Conservation (phyloP, 1,140 invertebrate genomes). For the Ylistrum balloti region DNA sequence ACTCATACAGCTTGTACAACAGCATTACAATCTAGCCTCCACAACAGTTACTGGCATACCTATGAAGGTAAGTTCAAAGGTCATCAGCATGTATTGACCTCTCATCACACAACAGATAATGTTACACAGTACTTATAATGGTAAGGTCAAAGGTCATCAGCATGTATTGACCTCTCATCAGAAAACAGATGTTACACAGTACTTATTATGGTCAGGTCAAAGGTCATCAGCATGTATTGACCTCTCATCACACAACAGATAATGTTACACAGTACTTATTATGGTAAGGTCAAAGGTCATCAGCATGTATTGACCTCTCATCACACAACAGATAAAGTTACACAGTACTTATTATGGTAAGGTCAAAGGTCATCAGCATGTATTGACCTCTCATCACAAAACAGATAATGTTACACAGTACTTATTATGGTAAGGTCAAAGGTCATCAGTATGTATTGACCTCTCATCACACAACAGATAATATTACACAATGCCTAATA, state of each 20-base stretch:
- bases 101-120: too few relatives aligned
- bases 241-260: neutral
- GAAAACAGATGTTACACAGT: neutral
- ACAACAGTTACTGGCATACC: constrained; percentile 99
- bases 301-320: neutral
- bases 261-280: constrained; percentile 12
- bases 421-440: too few relatives aligned
- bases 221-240: neutral
- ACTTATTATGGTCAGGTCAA: neutral
- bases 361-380: constrained; percentile 40
- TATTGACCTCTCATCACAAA: too few relatives aligned
- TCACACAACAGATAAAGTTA: too few relatives aligned
- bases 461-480: too few relatives aligned
- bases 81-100: neutral
- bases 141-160: neutral
- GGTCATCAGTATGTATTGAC: too few relatives aligned
- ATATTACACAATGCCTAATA: too few relatives aligned
- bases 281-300: constrained; percentile 48
- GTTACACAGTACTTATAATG: neutral
- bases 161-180: neutral
- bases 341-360: constrained; percentile 50
- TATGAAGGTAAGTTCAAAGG: constrained; percentile 89
- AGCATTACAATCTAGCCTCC: constrained; percentile 95
- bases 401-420: too few relatives aligned
- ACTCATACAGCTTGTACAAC: constrained; percentile 82